These are phyloP conservation scores for Gopherus flavomarginatus DNA, from an alignment of 2,113 vertebrate genomes.

Conservation along the genomic window DNA sequence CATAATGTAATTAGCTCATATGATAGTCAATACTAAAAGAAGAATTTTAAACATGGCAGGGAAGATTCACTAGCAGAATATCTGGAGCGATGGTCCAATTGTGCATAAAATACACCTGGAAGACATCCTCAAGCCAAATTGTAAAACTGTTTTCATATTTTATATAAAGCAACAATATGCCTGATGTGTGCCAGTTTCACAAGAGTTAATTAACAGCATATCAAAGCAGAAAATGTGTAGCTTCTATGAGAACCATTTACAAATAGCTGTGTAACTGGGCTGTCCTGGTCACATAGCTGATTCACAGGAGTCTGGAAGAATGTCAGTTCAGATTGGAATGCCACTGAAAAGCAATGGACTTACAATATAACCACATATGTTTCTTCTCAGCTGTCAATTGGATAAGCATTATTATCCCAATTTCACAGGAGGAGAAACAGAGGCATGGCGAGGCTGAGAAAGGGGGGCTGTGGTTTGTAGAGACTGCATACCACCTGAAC, in stretches of 20 bases:
- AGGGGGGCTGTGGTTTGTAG: not conserved
- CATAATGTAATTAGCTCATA: not conserved
- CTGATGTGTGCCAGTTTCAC: not conserved
- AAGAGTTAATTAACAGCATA: not conserved
- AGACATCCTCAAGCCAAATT: not conserved
- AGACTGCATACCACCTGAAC: not conserved
- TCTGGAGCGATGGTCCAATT: fast-evolving
- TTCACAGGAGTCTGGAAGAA: not conserved
- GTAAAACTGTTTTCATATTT: not conserved
- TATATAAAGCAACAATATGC: not conserved
- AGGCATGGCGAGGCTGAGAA: not conserved
- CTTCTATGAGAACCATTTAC: not conserved
- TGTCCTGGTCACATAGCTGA: not conserved
- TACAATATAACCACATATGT: not conserved
- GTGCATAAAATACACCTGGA: not conserved
- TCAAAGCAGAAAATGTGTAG: not conserved
- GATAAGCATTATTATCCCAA: not conserved
- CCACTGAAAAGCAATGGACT: not conserved
- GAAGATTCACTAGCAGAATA: not conserved
- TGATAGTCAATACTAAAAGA: not conserved
- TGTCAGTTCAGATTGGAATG: not conserved
- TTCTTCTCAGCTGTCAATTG: not conserved
- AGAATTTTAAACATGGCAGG: not conserved
- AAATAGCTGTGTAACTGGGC: not conserved
- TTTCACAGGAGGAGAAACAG: not conserved